Evolutionary conservation across 2,888 invertebrate genomes (phyloP).

Genomic region (Cheilosia impressa): DNA sequence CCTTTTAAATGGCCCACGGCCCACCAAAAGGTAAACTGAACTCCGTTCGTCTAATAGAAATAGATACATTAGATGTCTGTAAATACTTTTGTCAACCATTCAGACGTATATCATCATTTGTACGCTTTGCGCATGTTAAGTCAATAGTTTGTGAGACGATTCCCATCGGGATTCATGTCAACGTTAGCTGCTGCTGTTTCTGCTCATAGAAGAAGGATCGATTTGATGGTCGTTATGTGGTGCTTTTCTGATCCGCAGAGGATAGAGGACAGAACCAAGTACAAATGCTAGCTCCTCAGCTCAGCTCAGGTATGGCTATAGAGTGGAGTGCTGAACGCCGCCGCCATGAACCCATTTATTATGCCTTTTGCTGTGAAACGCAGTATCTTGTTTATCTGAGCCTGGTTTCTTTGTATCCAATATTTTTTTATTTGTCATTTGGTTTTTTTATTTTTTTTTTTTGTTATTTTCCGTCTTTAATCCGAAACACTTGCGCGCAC

Average conservation of each 20-base stretch:
- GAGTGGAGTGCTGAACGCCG: slow-evolving; percentile 39
- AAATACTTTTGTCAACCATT: slow-evolving; percentile 67
- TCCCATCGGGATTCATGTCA: slow-evolving; percentile 55
- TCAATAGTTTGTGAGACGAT: slow-evolving; percentile 48
- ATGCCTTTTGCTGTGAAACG: slow-evolving; percentile 63
- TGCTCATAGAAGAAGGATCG: slow-evolving; percentile 39
- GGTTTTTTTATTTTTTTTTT: slow-evolving; percentile 37
- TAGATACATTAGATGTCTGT: slow-evolving; percentile 68
- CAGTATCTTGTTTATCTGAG: slow-evolving; percentile 48
- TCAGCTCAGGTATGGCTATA: background rate
- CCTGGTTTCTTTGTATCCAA: slow-evolving; percentile 78
- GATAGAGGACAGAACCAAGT: slow-evolving; percentile 4
- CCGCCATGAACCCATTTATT: slow-evolving; percentile 72
- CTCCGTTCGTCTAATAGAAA: slow-evolving; percentile 56
- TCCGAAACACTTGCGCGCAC: slow-evolving; percentile 74
- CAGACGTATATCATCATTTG: slow-evolving; percentile 71
- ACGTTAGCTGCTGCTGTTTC: slow-evolving; percentile 29
- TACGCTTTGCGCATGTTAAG: slow-evolving; percentile 72
- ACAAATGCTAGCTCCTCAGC: slow-evolving; percentile 13
- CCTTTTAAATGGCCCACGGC: slow-evolving; percentile 59
- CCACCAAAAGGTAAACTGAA: slow-evolving; percentile 23
- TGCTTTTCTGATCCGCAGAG: slow-evolving; percentile 27
- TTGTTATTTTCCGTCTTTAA: slow-evolving; percentile 49
- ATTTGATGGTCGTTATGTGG: slow-evolving; percentile 18
- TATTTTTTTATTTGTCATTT: slow-evolving; percentile 78